A percentile compares a stretch with the other conserved stretches of the same genome.
Evolutionary conservation across 2,113 vertebrate genomes (phyloP).

Genomic region (Pteropus alecto): DNA sequence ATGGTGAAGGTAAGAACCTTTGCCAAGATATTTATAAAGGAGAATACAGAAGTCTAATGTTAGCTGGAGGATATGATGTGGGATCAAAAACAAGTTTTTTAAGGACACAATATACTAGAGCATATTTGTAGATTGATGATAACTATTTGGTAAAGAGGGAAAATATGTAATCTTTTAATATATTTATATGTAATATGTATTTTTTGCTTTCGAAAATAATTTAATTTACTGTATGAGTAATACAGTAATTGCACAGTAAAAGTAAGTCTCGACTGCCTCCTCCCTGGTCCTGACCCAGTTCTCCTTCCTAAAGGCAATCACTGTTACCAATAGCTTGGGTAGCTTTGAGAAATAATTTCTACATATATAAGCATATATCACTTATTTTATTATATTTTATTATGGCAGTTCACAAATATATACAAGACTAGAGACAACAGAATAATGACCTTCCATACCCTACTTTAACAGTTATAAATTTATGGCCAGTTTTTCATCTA

Average conservation of each 20-base stretch:
- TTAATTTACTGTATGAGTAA: not conserved
- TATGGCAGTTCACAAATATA: not conserved
- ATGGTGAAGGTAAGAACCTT: not conserved
- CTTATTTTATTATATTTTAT: not conserved
- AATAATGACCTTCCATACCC: not conserved
- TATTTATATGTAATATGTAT: not conserved
- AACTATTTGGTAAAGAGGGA: not conserved
- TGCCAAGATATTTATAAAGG: not conserved
- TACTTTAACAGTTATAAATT: not conserved
- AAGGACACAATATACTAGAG: not conserved
- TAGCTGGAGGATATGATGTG: not conserved
- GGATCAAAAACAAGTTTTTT: not conserved
- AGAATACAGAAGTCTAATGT: not conserved
- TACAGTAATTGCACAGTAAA: not conserved
- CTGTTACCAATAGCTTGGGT: not conserved
- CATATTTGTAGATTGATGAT: not conserved
- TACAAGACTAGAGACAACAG: not conserved
- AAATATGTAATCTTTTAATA: not conserved
- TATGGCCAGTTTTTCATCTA: not conserved
- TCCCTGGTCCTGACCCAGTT: not conserved
- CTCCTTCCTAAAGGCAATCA: not conserved
- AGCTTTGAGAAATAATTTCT: not conserved
- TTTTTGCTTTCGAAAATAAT: constrained; percentile 9
- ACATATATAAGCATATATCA: not conserved
- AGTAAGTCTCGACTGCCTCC: not conserved